A percentile compares a stretch with the other conserved stretches of the same genome.
Conservation (phyloP, 2,888 invertebrate species). For the Alentia gelatinosa region DNA sequence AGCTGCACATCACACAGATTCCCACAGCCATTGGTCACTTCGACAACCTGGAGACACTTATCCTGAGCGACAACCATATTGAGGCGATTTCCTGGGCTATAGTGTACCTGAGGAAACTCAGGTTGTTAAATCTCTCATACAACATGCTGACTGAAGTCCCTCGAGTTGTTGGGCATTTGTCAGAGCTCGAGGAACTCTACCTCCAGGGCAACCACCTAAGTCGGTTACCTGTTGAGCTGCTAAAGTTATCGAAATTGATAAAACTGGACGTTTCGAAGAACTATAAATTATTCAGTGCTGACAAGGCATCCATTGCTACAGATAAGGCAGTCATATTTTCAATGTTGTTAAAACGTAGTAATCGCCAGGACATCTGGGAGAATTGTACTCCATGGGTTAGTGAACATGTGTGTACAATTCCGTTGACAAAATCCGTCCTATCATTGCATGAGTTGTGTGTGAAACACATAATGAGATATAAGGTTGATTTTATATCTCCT, state of each 20-base stretch:
- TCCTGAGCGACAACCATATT: constrained; percentile 29
- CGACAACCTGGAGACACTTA: neutral
- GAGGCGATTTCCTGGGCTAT: constrained; percentile 37
- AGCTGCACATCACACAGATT: neutral
- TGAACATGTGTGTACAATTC: neutral
- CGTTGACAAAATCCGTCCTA: neutral
- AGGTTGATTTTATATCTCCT: constrained; percentile 19
- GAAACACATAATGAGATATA: neutral
- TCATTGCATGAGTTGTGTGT: constrained; percentile 42
- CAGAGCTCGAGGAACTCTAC: constrained; percentile 1
- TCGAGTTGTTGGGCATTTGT: neutral
- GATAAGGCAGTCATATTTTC: neutral
- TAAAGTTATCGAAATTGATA: neutral
- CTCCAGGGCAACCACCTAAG: constrained; percentile 29
- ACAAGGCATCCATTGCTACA: neutral
- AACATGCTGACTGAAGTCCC: constrained; percentile 44
- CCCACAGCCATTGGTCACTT: constrained; percentile 43
- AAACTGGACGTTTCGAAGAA: constrained; percentile 2
- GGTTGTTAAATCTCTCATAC: constrained; percentile 1
- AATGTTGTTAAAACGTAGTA: neutral
- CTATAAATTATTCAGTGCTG: neutral
- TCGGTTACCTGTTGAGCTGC: constrained; percentile 20
- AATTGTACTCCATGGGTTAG: constrained; percentile 24
- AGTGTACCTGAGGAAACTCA: constrained; percentile 45
- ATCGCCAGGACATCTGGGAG: constrained; percentile 36